phyloP scores from a whole-genome alignment of 2,797 vertebrate species.

The Coilia nasus region DNA sequence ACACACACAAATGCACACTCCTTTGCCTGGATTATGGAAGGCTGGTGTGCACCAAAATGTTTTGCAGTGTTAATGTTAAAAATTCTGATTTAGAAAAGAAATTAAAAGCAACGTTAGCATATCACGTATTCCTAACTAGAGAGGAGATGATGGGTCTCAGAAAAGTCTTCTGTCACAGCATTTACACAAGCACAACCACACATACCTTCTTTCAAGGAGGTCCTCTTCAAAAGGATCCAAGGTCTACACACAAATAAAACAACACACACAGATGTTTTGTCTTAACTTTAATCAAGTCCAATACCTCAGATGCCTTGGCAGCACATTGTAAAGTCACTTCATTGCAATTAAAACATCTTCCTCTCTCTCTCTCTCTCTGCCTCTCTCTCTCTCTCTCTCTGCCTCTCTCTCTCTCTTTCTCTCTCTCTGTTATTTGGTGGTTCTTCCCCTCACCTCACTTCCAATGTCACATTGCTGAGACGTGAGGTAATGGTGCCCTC shows the following conservation, averaged over 20 bases:
- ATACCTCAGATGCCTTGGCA: neutral
- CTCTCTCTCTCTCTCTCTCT: too few relatives aligned
- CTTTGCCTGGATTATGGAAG: neutral
- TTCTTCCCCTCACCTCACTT: neutral
- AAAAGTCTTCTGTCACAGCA: neutral
- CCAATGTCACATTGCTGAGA: neutral
- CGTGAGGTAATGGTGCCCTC: slow-evolving; percentile 9
- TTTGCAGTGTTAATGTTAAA: neutral
- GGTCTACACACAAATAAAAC: neutral
- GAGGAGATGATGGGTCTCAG: neutral
- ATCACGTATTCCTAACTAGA: neutral
- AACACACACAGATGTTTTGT: neutral
- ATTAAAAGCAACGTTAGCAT: neutral
- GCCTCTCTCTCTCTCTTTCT: too few relatives aligned
- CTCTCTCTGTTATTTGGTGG: neutral
- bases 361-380: neutral
- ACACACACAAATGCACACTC: neutral
- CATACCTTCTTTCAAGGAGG: neutral
- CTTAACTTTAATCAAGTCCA: neutral
- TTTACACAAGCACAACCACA: neutral
- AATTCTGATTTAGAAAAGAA: neutral
- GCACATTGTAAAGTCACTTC: neutral
- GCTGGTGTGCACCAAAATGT: neutral
- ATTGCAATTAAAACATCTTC: neutral
- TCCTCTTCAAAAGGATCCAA: neutral